phyloP scores from a whole-genome alignment of 2,888 invertebrate genomes.

The Tortrix viridana region DNA sequence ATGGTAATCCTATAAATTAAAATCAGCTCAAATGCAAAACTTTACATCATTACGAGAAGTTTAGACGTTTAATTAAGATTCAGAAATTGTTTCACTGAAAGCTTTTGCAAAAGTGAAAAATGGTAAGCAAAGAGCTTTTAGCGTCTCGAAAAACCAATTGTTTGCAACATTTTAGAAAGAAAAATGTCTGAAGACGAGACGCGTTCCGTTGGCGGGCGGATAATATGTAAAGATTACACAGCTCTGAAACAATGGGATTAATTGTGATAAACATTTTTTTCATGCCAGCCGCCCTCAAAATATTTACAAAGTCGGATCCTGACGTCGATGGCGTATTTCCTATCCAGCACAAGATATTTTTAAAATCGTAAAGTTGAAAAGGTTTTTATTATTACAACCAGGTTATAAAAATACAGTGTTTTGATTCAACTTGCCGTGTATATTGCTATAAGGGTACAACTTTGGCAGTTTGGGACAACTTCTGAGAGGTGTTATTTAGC shows the following conservation, averaged over 20 bases:
- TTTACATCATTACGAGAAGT: slow-evolving; percentile 31
- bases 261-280: slow-evolving; percentile 24
- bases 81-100: slow-evolving; percentile 28
- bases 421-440: too few relatives aligned
- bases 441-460: too few relatives aligned
- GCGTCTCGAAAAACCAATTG: slow-evolving; percentile 20
- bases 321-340: not conserved
- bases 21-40: slow-evolving; percentile 22
- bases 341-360: not conserved
- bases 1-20: slow-evolving; percentile 19
- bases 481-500: too few relatives aligned
- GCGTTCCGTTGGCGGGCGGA: not conserved
- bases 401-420: too few relatives aligned
- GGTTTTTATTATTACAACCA: not conserved
- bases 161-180: slow-evolving; percentile 11
- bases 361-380: not conserved
- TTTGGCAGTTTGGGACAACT: too few relatives aligned
- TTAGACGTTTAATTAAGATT: slow-evolving; percentile 25
- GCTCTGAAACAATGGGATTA: slow-evolving; percentile 29
- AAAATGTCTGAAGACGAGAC: not conserved
- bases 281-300: not conserved
- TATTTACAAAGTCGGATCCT: slow-evolving; percentile 7
- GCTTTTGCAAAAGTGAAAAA: slow-evolving; percentile 21
- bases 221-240: slow-evolving; percentile 31
- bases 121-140: slow-evolving; percentile 23